Percentiles rank a stretch among this genome's conserved stretches.
Evolutionary conservation across 2,113 vertebrate genomes (phyloP).

Genomic region (Sclerurus mexicanus): DNA sequence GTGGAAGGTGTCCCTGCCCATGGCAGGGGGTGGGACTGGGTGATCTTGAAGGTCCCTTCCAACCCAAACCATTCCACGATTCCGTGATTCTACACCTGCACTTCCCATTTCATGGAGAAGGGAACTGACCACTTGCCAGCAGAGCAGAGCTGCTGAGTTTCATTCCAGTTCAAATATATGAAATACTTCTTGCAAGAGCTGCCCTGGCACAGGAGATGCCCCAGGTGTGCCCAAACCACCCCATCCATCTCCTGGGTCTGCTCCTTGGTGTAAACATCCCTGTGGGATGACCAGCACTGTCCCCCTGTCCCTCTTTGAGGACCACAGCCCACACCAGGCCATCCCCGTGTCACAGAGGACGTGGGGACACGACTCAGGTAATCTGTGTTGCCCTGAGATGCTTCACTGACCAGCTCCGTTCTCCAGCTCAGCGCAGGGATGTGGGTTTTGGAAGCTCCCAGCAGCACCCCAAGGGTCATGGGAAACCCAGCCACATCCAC

Average conservation of each 20-base stretch:
- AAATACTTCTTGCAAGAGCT: neutral
- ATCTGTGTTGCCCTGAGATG: accelerated
- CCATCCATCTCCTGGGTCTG: neutral
- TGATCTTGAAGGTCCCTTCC: neutral
- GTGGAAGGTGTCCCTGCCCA: neutral
- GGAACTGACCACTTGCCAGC: neutral
- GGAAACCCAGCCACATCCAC: accelerated
- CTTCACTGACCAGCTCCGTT: accelerated
- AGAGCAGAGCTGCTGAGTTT: neutral
- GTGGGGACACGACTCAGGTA: accelerated
- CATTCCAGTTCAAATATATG: accelerated
- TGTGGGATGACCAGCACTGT: neutral
- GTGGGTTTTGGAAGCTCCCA: neutral
- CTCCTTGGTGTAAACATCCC: accelerated
- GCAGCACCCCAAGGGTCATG: neutral
- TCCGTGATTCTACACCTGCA: accelerated
- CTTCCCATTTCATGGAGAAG: accelerated
- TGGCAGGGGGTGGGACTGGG: neutral
- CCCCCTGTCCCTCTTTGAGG: neutral
- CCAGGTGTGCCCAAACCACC: neutral
- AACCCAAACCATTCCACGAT: neutral
- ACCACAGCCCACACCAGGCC: accelerated
- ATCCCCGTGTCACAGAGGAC: accelerated
- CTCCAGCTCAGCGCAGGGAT: accelerated
- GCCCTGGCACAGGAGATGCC: neutral